A percentile compares a stretch with the other conserved stretches of the same genome.
Evolutionary conservation across 1,140 invertebrate species (phyloP).

Genomic region (Aphaenogaster floridana): DNA sequence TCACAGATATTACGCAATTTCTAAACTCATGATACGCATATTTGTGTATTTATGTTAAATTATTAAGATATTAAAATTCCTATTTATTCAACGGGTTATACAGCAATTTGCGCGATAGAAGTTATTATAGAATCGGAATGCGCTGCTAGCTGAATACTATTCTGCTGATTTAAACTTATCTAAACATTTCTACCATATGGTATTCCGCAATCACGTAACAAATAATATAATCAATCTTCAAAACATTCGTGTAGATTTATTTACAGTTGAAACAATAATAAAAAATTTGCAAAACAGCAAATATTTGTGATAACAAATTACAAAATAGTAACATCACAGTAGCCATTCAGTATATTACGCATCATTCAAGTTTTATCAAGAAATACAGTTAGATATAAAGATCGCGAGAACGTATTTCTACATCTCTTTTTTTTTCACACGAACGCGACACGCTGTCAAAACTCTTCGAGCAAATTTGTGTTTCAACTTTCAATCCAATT

Average conservation of each 20-base stretch:
- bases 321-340: not conserved
- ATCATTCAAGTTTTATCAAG: not conserved
- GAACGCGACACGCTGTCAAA: not conserved
- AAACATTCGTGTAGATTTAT: slow-evolving; percentile 1
- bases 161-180: slow-evolving; percentile 31
- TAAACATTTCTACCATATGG: not conserved
- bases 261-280: not conserved
- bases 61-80: slow-evolving; percentile 25
- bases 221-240: not conserved
- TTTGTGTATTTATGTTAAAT: slow-evolving; percentile 30
- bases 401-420: not conserved
- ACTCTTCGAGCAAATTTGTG: slow-evolving; percentile 16
- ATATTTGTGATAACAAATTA: not conserved
- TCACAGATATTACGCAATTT: not conserved
- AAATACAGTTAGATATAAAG: slow-evolving; percentile 1
- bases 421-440: not conserved
- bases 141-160: slow-evolving; percentile 12
- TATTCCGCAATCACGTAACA: not conserved
- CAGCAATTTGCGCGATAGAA: not conserved
- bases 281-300: not conserved
- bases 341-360: not conserved
- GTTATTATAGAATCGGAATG: slow-evolving; percentile 37
- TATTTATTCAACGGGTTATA: not conserved
- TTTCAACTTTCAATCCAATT: not conserved
- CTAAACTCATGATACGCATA: not conserved